Base-by-base conservation (phyloP, 2,797 vertebrate genomes). In the Tolypeutes matacus region DNA sequence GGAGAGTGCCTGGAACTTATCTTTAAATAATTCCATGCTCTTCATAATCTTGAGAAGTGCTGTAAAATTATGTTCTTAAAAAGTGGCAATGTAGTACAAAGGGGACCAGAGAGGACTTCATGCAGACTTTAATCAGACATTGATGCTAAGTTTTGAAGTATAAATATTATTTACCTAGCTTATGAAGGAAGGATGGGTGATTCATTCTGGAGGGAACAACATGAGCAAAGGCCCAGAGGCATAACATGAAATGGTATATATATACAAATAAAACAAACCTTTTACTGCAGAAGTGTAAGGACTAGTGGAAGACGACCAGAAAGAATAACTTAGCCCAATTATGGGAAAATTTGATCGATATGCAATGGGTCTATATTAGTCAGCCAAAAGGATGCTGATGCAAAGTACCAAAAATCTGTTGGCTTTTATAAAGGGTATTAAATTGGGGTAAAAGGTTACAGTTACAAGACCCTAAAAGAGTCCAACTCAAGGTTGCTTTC, bases 171-270 rank as follows among this genome's bases (percentile, higher is more conserved):
- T 93, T 89, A 36, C 23, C 70, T 65, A 25, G 12, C 64, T 84
- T 86, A 18, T 89, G 69, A 86, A 82, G 56, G 80, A 49, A 72
- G 23, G 27, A 83, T 53, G 13, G 46, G 67, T 51, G 93, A 81
- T 60, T 87, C 60, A 86, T n/a, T 89, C 70, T 89, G 77, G 27
- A 86, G n/a, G 39, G n/a, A n/a, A n/a, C n/a, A n/a, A n/a, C n/a
- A n/a, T n/a, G n/a, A n/a, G n/a, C n/a, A n/a, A n/a, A n/a, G 58
- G 70, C 72, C 89, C 42, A 51, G 72, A 89, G 29, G n/a, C 76
- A 80, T 84, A 86, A 86, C 84, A 95, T 91, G 15, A 80, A 89
- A 65, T 49, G 36, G 67, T 65, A 27, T 78, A 62, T 64, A 89
- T 60, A 34, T 51, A 83, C 18, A 95, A 58, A 51, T 67, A 36